Evolutionary conservation across 2,888 invertebrate genomes (phyloP), one percentile per base, ranked within the genome.

Genomic region (Meloe dianella): DNA sequence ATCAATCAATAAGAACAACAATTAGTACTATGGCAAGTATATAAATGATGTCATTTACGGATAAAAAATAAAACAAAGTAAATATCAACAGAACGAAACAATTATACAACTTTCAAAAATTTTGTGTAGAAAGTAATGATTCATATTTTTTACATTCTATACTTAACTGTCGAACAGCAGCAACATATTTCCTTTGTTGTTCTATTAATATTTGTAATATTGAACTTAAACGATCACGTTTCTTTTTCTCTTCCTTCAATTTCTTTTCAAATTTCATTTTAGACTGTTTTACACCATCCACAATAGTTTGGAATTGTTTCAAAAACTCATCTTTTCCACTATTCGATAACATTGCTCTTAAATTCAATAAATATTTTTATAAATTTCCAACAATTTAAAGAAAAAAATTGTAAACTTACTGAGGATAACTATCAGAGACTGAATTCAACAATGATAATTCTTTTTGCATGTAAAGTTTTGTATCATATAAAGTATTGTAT

Each of bases 401-500:
- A 67, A 41, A 58, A 20, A 20, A 38, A 32, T 70, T 54, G 2
- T 14, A 58, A 63, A 62, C 90, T 87, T 83, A 93, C 92, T 92
- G 90, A 73, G 91, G 90, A 84, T 95, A 95, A 81, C 91, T 94
- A 80, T 96, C 95, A 75, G 94, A 89, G 75, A 97, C 93, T 0
- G 95, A 96, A 85, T 96, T 95, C 27, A 96, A 85, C 62, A 97
- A 83, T 27, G 92, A 91, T 63, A 97, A 87, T 85, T 98, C 98
- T 82, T 97, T 97, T 71, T 92, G 92, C 79, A 97, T 89, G 83
- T 97, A 98, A 51, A 93, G 86, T 83, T 95, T 93, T n/a, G 95
- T 94, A 85, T 98, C 97, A 81, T 96, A 93, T 63, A 98, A 86
- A 2, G 96, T 96, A 83, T 99, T 98, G 85, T 97, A 97, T 69